phyloP scores from a whole-genome alignment of 1,140 invertebrate species.

The Phymastichus coffea region DNA sequence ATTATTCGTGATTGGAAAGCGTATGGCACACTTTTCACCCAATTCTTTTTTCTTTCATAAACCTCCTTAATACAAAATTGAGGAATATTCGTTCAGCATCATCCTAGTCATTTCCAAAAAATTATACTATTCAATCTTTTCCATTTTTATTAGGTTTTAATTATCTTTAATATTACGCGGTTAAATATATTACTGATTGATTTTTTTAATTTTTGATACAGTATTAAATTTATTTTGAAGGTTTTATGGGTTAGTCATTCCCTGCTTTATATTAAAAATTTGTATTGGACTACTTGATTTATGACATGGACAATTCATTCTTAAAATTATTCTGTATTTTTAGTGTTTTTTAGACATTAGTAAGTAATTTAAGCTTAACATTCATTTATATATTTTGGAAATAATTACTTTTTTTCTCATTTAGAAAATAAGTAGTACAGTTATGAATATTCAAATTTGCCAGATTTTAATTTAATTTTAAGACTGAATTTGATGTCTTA shows the following conservation, averaged over 20 bases:
- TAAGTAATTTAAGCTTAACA: too few species aligned
- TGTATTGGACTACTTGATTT: conserved; percentile 4
- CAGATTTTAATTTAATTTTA: conserved; percentile 4
- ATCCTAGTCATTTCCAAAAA: conserved; percentile 26
- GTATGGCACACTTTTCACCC: conserved; percentile 43
- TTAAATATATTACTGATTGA: conserved; percentile 15
- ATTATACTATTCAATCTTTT: not conserved
- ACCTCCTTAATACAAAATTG: conserved; percentile 46
- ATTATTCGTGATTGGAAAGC: conserved; percentile 34
- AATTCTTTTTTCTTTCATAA: conserved; percentile 31
- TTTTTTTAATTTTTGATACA: conserved; percentile 22
- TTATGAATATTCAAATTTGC: too few species aligned
- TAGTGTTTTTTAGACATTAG: too few species aligned
- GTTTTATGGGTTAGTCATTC: not conserved
- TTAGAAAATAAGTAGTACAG: not conserved
- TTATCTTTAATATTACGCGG: conserved; percentile 19
- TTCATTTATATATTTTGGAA: too few species aligned
- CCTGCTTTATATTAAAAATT: not conserved
- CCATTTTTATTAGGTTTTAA: conserved; percentile 10
- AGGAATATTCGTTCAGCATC: conserved; percentile 40
- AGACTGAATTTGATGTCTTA: conserved; percentile 5
- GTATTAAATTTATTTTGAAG: conserved; percentile 8
- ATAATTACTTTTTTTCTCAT: conserved; percentile 1
- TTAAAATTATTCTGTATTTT: conserved; percentile 13
- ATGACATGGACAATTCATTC: conserved; percentile 10